These are phyloP conservation scores for Coptotermes formosanus DNA, from an alignment of 1,140 invertebrate genomes.

Conservation along the genomic window DNA sequence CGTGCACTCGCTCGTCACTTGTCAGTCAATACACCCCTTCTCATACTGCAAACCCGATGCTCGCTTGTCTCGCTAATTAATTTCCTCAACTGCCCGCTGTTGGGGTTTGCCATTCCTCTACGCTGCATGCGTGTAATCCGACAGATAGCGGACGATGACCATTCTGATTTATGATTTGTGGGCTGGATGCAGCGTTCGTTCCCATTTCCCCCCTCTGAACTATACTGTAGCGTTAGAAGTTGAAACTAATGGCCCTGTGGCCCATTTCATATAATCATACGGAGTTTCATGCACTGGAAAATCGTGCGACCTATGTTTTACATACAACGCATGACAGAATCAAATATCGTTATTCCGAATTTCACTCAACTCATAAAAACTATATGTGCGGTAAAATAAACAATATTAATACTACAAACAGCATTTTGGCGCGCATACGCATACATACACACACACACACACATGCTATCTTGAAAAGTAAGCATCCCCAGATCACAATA, in stretches of 20 bases:
- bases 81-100: constrained; percentile 25
- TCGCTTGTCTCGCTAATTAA: constrained; percentile 27
- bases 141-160: constrained; percentile 17
- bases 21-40: constrained; percentile 22
- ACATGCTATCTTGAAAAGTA: no score
- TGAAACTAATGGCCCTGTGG: not conserved
- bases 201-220: not conserved
- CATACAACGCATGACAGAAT: no score
- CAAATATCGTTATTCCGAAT: no score
- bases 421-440: no score
- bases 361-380: no score
- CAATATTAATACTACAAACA: no score
- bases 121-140: not conserved
- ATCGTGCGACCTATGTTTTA: no score
- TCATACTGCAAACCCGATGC: not conserved
- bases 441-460: no score
- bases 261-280: not conserved
- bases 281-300: not conserved
- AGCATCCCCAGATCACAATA: no score
- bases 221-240: not conserved
- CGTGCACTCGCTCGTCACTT: constrained; percentile 27
- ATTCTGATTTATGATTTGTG: constrained; percentile 19
- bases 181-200: not conserved
- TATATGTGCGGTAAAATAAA: no score
- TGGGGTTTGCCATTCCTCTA: not conserved